These are phyloP conservation scores for Sardina pilchardus DNA, from an alignment of 2,113 vertebrate species.

Conservation along the genomic window DNA sequence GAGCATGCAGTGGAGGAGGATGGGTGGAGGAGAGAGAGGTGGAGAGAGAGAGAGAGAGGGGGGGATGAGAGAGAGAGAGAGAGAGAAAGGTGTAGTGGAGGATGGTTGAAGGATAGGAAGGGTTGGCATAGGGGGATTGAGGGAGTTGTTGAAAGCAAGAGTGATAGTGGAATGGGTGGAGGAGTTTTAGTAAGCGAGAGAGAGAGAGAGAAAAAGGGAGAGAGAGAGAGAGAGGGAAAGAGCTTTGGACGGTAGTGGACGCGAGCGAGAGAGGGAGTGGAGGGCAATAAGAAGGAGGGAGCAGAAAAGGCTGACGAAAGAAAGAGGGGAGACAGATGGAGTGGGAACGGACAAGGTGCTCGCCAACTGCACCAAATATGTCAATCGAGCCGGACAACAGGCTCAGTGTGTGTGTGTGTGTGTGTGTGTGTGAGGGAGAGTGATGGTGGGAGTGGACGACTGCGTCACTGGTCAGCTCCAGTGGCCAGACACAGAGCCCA, in stretches of 20 bases:
- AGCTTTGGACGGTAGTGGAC: too few relatives aligned
- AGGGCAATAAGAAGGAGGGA: neutral
- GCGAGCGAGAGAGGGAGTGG: neutral
- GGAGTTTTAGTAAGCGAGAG: neutral
- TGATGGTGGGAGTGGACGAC: neutral
- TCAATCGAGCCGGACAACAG: slow-evolving; percentile 19
- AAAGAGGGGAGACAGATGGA: neutral
- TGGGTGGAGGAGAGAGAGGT: neutral
- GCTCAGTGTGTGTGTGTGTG: slow-evolving; percentile 29
- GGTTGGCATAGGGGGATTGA: neutral
- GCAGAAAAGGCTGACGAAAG: neutral
- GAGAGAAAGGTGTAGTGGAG: neutral
- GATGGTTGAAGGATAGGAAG: neutral
- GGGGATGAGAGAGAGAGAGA: neutral
- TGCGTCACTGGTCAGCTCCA: neutral
- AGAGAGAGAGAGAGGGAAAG: neutral
- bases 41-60: neutral
- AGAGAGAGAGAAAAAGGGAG: neutral
- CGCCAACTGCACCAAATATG: slow-evolving; percentile 19
- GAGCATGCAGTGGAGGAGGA: neutral
- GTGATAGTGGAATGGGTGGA: neutral
- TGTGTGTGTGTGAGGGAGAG: slow-evolving; percentile 23
- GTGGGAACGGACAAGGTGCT: neutral
- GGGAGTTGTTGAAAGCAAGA: neutral
- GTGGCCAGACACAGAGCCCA: neutral